Conservation (phyloP, 2,888 invertebrate genomes). For the Zonitis immaculata region DNA sequence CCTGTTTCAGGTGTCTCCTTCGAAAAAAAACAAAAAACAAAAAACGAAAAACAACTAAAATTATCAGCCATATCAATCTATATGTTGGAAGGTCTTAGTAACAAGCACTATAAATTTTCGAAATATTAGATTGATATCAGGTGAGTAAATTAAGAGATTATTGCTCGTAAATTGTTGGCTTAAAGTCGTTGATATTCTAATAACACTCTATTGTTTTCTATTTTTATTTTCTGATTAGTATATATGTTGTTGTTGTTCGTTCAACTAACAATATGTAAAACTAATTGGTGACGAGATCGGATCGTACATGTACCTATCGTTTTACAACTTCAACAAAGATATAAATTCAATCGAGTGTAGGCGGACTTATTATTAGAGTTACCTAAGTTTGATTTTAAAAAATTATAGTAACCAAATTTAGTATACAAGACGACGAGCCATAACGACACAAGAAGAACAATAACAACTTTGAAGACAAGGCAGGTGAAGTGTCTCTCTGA, state of each 20-base stretch:
- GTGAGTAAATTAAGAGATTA: neutral
- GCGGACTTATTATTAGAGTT: constrained; percentile 16
- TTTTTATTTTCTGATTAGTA: neutral
- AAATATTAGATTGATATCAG: constrained; percentile 1
- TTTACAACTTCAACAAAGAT: too few relatives aligned
- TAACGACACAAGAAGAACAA: neutral
- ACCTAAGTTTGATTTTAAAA: constrained; percentile 12
- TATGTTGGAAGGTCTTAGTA: neutral
- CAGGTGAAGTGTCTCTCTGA: constrained; percentile 38
- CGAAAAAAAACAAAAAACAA: too few relatives aligned
- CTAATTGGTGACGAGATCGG: constrained; percentile 18
- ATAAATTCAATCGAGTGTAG: constrained; percentile 16
- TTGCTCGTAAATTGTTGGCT: neutral
- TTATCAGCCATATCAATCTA: neutral
- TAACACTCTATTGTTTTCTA: neutral
- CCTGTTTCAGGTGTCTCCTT: neutral
- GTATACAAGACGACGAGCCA: too few relatives aligned
- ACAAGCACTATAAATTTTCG: neutral
- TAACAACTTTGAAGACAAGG: constrained; percentile 11
- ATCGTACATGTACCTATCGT: too few relatives aligned
- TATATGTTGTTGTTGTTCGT: neutral
- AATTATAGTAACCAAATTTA: too few relatives aligned
- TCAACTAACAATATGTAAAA: constrained; percentile 12
- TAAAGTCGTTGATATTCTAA: neutral
- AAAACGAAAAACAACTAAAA: too few relatives aligned